Evolutionary conservation across 2,797 vertebrate genomes (phyloP).

Genomic region (Nyctibius grandis): DNA sequence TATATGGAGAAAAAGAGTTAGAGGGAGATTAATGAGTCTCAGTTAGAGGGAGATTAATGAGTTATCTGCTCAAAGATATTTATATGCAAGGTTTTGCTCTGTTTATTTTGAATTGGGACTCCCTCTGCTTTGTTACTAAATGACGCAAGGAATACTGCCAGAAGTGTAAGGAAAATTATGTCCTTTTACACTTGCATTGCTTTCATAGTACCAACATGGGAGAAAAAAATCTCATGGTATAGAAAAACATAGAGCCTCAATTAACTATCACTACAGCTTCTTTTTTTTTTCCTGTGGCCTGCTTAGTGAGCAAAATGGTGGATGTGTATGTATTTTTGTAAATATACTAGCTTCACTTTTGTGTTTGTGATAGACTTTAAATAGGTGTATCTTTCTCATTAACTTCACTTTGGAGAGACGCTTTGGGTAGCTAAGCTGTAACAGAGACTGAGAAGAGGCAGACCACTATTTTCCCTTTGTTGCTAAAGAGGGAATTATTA

Average conservation of each 20-base stretch:
- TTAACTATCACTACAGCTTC: not conserved
- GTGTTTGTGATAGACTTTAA: not conserved
- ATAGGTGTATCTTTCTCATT: not conserved
- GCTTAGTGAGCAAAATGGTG: not conserved
- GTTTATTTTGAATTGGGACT: not conserved
- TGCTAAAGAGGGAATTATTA: not conserved
- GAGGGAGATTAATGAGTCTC: no score
- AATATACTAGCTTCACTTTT: not conserved
- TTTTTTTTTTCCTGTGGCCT: no score
- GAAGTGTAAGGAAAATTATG: not conserved
- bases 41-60: not conserved
- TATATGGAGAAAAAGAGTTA: not conserved
- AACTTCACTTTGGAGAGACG: not conserved
- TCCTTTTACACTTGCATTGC: not conserved
- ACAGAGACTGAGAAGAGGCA: not conserved
- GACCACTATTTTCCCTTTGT: not conserved
- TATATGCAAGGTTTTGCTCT: not conserved
- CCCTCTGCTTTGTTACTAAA: not conserved
- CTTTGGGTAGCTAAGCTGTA: not conserved
- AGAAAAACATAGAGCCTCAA: not conserved
- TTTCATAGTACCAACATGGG: not conserved
- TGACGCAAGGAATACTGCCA: not conserved
- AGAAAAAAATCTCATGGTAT: not conserved
- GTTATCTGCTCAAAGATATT: not conserved
- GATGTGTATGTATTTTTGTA: not conserved